phyloP scores from a whole-genome alignment of 1,140 invertebrate genomes.

The Chrysopa pallens region DNA sequence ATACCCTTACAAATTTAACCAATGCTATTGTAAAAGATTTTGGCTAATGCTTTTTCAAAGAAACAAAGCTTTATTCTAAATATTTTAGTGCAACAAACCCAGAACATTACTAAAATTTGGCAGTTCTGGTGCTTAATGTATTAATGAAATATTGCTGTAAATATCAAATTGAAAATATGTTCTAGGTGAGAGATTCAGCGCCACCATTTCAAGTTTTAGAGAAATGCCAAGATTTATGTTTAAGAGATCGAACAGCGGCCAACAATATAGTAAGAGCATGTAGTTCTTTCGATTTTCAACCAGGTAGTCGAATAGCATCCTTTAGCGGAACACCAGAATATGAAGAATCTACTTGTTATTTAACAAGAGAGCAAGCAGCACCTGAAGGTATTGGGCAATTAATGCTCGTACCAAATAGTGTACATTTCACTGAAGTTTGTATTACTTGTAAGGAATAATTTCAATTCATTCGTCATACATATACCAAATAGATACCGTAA shows the following conservation, averaged over 20 bases:
- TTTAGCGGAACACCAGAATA: constrained; percentile 68
- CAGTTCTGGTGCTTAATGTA: no score
- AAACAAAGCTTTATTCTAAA: no score
- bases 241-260: constrained; percentile 56
- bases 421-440: constrained; percentile 80
- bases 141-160: no score
- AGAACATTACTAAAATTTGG: no score
- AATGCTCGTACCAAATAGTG: constrained; percentile 67
- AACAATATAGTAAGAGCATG: constrained; percentile 67
- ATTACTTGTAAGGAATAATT: constrained; percentile 52
- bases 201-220: constrained; percentile 71
- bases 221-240: constrained; percentile 66
- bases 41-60: no score
- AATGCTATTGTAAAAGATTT: no score
- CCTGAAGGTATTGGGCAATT: constrained; percentile 73
- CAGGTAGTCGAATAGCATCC: constrained; percentile 62
- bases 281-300: constrained; percentile 78
- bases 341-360: constrained; percentile 76
- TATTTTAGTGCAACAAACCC: no score
- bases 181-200: constrained; percentile 52
- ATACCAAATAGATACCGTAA: background rate
- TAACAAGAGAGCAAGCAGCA: constrained; percentile 63
- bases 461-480: background rate
- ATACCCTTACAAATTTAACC: no score
- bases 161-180: background rate